phyloP scores from a whole-genome alignment of 2,888 invertebrate species.

The Oscheius sp. region DNA sequence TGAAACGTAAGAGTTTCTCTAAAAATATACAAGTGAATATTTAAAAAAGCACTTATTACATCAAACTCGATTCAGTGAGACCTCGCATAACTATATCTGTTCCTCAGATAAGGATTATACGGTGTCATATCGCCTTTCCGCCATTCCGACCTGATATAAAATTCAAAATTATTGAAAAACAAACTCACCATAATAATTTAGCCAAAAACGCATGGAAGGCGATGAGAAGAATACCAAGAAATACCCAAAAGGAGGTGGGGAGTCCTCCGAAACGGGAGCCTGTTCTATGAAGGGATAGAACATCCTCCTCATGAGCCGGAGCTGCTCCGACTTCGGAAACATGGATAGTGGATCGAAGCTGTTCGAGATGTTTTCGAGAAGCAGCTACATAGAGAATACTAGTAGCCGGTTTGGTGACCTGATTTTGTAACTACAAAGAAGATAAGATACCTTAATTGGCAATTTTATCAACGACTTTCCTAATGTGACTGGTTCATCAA shows the following conservation, averaged over 20 bases:
- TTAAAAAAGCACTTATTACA: background rate
- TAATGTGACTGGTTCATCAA: constrained; percentile 81
- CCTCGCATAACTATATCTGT: constrained; percentile 44
- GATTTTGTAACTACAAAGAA: constrained; percentile 5
- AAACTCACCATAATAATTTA: constrained; percentile 85
- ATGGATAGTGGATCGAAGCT: constrained; percentile 74
- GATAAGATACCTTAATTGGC: constrained; percentile 45
- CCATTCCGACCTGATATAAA: constrained; percentile 42
- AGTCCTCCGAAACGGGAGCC: constrained; percentile 88
- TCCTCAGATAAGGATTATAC: constrained; percentile 54
- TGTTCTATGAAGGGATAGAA: constrained; percentile 82
- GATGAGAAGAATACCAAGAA: constrained; percentile 85
- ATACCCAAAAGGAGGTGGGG: constrained; percentile 90
- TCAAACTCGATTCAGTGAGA: constrained; percentile 33
- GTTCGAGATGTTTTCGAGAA: constrained; percentile 88
- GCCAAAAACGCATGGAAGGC: constrained; percentile 91
- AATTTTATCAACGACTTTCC: constrained; percentile 64
- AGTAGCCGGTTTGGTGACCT: constrained; percentile 80
- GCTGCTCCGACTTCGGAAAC: constrained; percentile 74
- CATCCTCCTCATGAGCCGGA: constrained; percentile 88
- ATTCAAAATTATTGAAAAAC: constrained; percentile 73
- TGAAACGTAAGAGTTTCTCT: no score
- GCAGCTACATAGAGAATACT: constrained; percentile 89
- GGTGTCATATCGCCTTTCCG: constrained; percentile 58
- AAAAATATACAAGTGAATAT: constrained; percentile 10